Base-by-base conservation (phyloP, 1,140 invertebrate genomes). In the Drosophila lacteicornis region DNA sequence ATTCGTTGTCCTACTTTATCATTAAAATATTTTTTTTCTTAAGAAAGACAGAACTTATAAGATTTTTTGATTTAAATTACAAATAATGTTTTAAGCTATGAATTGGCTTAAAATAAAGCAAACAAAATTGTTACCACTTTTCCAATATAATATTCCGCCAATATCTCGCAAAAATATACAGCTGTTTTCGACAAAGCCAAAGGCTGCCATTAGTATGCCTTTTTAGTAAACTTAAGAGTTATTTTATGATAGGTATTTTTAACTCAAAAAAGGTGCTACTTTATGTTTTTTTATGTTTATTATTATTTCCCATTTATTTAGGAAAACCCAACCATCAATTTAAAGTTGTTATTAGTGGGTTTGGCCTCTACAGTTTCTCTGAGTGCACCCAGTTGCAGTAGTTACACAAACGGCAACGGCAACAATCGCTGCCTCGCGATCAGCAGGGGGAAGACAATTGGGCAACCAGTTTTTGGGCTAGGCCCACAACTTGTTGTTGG, bases 401-500 rank as follows among this genome's bases (percentile, higher is more conserved):
- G 65, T 65, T 67, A 65, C 63, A 47, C 59, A 63, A 47, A 65
- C 60, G 43, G 60, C 51, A 43, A 43, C 40, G 15, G 57, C 61
- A 56, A 62, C 70, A 65, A 75, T 75, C 70, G 43, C 45, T 56
- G 71, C 27, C 59, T 47, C 43, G 70, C 70, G 73, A 75, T 75
- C 73, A 65, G 49, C 59, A 43, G 42, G 69, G 69, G 69, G 67
- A 61, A 61, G 68, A 75, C 71, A 74, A 75, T 75, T 75, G 50
- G 59, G 70, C 71, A 75, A 75, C 73, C 73, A 75, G 73, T 75
- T 75, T 75, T 75, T 75, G 71, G 71, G 57, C 58, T 74, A 75
- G 71, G 69, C 69, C 69, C 68, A 61, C 51, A 71, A 70, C 69
- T 58, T 70, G 69, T 71, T 71, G 66, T 49, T 70, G 69, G 51